A percentile compares a stretch with the other conserved stretches of the same genome.
phyloP scores from a whole-genome alignment of 23 tunicate genomes.

The Corella eumyota region DNA sequence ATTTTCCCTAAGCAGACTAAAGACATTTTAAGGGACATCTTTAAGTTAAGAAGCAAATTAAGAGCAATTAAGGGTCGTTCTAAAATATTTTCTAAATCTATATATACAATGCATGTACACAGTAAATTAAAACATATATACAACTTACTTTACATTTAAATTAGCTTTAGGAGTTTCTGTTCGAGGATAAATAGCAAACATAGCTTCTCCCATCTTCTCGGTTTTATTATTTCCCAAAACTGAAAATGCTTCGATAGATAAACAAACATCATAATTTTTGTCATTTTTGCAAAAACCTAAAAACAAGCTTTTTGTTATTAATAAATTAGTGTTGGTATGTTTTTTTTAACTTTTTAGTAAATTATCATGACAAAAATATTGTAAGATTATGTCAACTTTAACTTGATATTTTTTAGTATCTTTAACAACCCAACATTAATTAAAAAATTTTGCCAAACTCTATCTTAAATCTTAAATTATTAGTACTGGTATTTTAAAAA shows the following conservation, averaged over 20 bases:
- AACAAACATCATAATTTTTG: slow-evolving; percentile 67
- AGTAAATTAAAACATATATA: too few species aligned
- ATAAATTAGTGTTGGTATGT: background rate
- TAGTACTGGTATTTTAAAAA: background rate
- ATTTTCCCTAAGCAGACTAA: too few species aligned
- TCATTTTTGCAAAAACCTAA: slow-evolving; percentile 88
- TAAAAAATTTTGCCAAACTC: background rate
- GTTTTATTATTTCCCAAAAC: background rate
- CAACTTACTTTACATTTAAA: slow-evolving; percentile 45
- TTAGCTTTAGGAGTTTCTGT: slow-evolving; percentile 75
- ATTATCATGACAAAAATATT: background rate
- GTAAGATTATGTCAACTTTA: too few species aligned
- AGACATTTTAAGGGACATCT: too few species aligned
- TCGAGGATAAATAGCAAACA: slow-evolving; percentile 76
- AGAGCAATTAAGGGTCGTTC: too few species aligned
- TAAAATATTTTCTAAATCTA: too few species aligned
- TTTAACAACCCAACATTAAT: too few species aligned
- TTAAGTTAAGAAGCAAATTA: too few species aligned
- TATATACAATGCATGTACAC: too few species aligned
- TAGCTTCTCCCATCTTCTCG: slow-evolving; percentile 55
- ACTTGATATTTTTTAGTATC: too few species aligned
- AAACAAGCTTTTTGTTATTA: background rate
- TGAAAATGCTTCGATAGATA: slow-evolving; percentile 50
- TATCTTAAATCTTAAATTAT: background rate
- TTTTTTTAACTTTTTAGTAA: background rate